Evolutionary conservation across 2,797 vertebrate species (phyloP).

Genomic region (Valencia hispanica): DNA sequence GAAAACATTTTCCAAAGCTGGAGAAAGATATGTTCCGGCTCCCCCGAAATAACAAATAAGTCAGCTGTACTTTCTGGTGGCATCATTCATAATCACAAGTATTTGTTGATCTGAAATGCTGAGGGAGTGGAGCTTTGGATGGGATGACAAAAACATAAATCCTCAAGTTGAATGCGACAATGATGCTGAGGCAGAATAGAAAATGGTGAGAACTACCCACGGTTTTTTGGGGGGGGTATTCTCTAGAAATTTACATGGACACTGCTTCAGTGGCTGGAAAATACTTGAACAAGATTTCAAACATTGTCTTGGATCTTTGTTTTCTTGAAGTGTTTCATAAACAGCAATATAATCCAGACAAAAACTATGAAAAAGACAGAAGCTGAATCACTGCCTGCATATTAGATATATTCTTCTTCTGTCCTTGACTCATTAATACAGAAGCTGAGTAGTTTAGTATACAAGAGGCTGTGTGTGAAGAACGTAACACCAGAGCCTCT

Average conservation of each 20-base stretch:
- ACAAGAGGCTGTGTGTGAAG: slow-evolving; percentile 23
- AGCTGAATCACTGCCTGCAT: not conserved
- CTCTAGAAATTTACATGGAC: not conserved
- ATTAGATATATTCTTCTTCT: not conserved
- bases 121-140: slow-evolving; percentile 65
- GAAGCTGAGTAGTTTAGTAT: slow-evolving; percentile 23
- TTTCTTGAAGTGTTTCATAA: slow-evolving; percentile 24
- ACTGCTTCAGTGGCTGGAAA: not conserved
- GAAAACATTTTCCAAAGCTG: slow-evolving; percentile 68
- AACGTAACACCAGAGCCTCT: slow-evolving; percentile 51
- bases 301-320: slow-evolving; percentile 23
- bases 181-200: slow-evolving; percentile 21
- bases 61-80: slow-evolving; percentile 65
- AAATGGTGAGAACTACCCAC: slow-evolving; percentile 33
- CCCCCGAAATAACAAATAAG: slow-evolving; percentile 72
- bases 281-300: not conserved
- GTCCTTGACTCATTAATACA: slow-evolving; percentile 19
- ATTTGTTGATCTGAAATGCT: slow-evolving; percentile 79
- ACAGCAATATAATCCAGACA: not conserved
- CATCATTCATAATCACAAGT: slow-evolving; percentile 84
- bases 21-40: slow-evolving; percentile 51
- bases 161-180: slow-evolving; percentile 46
- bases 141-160: slow-evolving; percentile 65
- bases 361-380: slow-evolving; percentile 8
- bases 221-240: slow-evolving; percentile 25